Evolutionary conservation across 2,888 invertebrate genomes (phyloP).

Genomic region (Dasysyrphus albostriatus): DNA sequence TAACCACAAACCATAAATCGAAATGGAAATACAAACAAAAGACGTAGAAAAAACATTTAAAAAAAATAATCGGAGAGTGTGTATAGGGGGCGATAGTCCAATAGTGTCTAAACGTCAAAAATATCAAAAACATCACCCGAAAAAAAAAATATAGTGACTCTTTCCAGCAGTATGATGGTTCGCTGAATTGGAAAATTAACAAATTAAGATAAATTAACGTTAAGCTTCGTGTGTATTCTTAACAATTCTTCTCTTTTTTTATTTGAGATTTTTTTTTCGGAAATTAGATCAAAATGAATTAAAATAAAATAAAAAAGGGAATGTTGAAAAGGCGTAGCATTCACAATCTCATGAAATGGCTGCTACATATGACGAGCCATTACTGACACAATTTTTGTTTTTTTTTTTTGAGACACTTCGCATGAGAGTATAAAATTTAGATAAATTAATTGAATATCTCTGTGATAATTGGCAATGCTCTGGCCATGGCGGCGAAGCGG

Average conservation of each 20-base stretch:
- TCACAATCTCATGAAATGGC: conserved; percentile 35
- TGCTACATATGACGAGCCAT: conserved; percentile 2
- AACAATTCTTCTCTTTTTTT: conserved; percentile 12
- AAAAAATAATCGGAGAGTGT: conserved; percentile 7
- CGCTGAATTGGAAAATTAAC: conserved; percentile 75
- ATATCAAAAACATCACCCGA: conserved; percentile 8
- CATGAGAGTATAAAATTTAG: conserved; percentile 52
- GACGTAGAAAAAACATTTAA: not conserved
- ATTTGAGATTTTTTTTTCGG: conserved; percentile 20
- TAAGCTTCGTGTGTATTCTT: conserved; percentile 36
- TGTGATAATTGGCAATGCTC: conserved; percentile 66
- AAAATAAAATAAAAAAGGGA: conserved; percentile 23
- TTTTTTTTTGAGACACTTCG: conserved; percentile 22
- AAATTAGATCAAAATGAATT: conserved; percentile 57
- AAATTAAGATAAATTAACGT: conserved; percentile 69
- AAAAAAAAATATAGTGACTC: conserved; percentile 19
- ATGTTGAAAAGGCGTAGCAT: conserved; percentile 39
- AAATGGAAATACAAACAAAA: conserved; percentile 54
- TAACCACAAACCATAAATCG: conserved; percentile 30
- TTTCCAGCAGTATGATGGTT: conserved; percentile 52
- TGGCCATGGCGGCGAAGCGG: not conserved
- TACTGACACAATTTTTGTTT: conserved; percentile 12
- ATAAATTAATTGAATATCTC: conserved; percentile 68
- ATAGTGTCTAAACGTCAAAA: conserved; percentile 9
- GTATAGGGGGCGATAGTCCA: not conserved